These are phyloP conservation scores for Poeciliopsis occidentalis DNA, from an alignment of 2,113 vertebrate species.

Conservation along the genomic window DNA sequence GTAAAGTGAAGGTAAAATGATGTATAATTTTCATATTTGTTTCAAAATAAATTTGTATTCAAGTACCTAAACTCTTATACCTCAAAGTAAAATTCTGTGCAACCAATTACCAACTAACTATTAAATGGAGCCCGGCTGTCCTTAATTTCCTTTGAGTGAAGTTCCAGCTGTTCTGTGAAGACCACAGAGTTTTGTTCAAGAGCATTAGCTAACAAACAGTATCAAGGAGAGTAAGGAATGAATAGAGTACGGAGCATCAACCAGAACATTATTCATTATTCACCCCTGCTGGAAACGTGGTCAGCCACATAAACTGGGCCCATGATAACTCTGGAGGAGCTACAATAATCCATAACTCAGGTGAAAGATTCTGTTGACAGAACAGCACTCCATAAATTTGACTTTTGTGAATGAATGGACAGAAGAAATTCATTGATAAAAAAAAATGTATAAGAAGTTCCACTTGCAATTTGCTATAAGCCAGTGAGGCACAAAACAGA, in stretches of 20 bases:
- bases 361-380: too few species aligned
- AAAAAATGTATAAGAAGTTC: too few species aligned
- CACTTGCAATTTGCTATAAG: too few species aligned
- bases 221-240: neutral
- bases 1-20: neutral
- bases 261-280: too few species aligned
- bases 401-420: too few species aligned
- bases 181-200: neutral
- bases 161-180: neutral
- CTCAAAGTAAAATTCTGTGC: neutral
- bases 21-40: neutral
- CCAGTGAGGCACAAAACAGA: too few species aligned
- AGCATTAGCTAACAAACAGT: neutral
- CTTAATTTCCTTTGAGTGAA: neutral
- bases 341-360: neutral
- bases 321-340: neutral
- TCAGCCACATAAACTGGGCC: too few species aligned
- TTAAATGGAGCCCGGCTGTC: neutral
- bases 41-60: neutral
- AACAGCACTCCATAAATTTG: too few species aligned
- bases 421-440: too few species aligned
- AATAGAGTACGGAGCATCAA: neutral
- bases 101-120: neutral
- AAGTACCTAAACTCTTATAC: neutral
- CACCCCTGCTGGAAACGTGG: too few species aligned